Base-by-base conservation (phyloP, 2,888 invertebrate genomes). In the Julus scanicus region DNA sequence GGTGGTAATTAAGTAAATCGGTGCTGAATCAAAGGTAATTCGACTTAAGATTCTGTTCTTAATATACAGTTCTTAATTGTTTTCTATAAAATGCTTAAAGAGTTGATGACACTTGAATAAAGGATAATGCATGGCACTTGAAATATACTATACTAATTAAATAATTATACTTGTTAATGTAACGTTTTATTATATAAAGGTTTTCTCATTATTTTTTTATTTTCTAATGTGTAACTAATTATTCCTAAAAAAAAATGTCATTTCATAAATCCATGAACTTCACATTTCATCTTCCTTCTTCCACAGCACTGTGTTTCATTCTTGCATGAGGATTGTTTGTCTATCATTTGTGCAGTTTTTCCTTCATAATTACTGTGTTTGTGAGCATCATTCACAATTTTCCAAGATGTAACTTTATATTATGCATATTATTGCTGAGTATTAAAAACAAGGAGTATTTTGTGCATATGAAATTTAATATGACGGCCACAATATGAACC, bases 41-140 rank as follows among this genome's bases (percentile, higher is more conserved):
- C 84, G 39, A n/a, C 20, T 48, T 84, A 40, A 40, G 13, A 40
- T 48, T 39, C 84, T 84, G 40, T 40, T 83, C 3, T 84, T 84
- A 84, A 39, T 44, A 1, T 44, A 84, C 39, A 39, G 39, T 84
- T 84, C 9, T 84, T 15, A n/a, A n/a, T n/a, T n/a, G 39, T 83
- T 83, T 83, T 37, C 29, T 63, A 63, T n/a, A 53, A 71, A 71
- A 71, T 71, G 71, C 11, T 48, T 40, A 84, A 84, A 84, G 57
- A 86, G 86, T 86, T 86, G 86, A 20, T 49, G 86, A 49, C 86
- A 86, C 86, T 49, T 86, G 84, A 44, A 86, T 49, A 86, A 86
- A 48, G 86, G 86, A 86, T 86, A 49, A 48, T 40, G 44, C 86
- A 49, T 48, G 86, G 20, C 86, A 49, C 86, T 86, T 86, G 49